Conservation (phyloP, 2,888 invertebrate genomes). For the Drosophila atripex region DNA sequence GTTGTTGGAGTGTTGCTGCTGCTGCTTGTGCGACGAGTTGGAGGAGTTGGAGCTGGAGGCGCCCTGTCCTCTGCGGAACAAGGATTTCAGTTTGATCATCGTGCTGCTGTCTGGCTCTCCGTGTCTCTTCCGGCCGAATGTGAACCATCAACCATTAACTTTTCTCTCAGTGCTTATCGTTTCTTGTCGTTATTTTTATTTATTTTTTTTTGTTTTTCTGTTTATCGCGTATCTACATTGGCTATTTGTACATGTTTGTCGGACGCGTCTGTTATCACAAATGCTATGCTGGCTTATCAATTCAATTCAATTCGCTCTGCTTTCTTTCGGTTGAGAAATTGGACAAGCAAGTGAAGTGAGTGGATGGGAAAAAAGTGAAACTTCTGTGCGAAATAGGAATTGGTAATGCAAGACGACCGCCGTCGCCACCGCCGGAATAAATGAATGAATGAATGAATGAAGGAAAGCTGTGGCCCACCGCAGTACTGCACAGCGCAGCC, state of each 20-base stretch:
- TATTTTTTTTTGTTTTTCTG: constrained; percentile 32
- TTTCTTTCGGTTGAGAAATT: constrained; percentile 18
- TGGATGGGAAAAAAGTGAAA: constrained; percentile 49
- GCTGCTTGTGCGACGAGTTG: constrained; percentile 67
- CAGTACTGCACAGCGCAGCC: neutral
- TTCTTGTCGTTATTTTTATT: constrained; percentile 27
- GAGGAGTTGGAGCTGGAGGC: constrained; percentile 83
- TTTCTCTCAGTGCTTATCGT: neutral
- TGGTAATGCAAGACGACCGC: constrained; percentile 39
- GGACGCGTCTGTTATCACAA: constrained; percentile 27
- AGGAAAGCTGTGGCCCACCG: constrained; percentile 36
- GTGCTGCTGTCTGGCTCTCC: constrained; percentile 78
- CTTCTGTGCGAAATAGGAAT: constrained; percentile 40
- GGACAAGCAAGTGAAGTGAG: neutral
- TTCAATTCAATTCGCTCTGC: constrained; percentile 22
- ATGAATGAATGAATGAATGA: constrained; percentile 41
- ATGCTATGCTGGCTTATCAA: constrained; percentile 7
- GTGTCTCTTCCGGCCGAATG: constrained; percentile 54
- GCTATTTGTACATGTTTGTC: constrained; percentile 27
- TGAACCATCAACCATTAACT: constrained; percentile 74
- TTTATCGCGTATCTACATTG: constrained; percentile 39
- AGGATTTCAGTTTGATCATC: constrained; percentile 96
- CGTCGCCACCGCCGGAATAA: too few species aligned
- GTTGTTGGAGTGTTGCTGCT: constrained; percentile 69
- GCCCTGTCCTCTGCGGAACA: constrained; percentile 94